Base-by-base conservation (phyloP, 1,140 invertebrate genomes). In the Triops longicaudatus region DNA sequence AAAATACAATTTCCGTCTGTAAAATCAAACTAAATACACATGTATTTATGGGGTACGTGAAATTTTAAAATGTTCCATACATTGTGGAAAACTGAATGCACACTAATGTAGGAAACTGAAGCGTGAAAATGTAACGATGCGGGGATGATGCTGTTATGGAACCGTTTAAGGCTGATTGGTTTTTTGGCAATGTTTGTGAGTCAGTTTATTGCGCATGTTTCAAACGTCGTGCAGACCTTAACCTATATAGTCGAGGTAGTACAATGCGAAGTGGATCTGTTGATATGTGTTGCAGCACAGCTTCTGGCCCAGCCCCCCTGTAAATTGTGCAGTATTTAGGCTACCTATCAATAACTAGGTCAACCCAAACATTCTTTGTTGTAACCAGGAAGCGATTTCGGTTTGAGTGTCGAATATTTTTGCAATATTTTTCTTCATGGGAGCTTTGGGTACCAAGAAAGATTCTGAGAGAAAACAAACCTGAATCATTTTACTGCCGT, bases 171-270 rank as follows among this genome's bases (percentile, higher is more conserved):
- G 50, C 4, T 63, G 50, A 63, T 63, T 63, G 50, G 50, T n/a
- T 63, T 63, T 63, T 37, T 63, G 17, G 50, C 50, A 63, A n/a
- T 14, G 50, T 63, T 63, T 63, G 22, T 17, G 22, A n/a, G 14
- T n/a, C 50, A 63, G 50, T 10, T 63, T 63, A 63, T 63, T 63
- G 50, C 50, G 50, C 50, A 63, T 63, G 50, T 22, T 63, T 63
- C 50, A 14, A 12, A 17, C n/a, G 6, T n/a, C 50, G 50, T 10
- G 14, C 9, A 63, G 50, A 63, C 50, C 50, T 63, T 63, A 63
- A 63, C 50, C 50, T 63, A 63, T 9, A 63, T 63, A n/a, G n/a
- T 63, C 50, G 17, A 63, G 22, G 50, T 63, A 7, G 11, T 11
- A 44, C 10, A 63, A 63, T 63, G 7, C n/a, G 22, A 63, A 63